phyloP scores from a whole-genome alignment of 2,888 invertebrate species.

The Hirtodrosophila confusa region DNA sequence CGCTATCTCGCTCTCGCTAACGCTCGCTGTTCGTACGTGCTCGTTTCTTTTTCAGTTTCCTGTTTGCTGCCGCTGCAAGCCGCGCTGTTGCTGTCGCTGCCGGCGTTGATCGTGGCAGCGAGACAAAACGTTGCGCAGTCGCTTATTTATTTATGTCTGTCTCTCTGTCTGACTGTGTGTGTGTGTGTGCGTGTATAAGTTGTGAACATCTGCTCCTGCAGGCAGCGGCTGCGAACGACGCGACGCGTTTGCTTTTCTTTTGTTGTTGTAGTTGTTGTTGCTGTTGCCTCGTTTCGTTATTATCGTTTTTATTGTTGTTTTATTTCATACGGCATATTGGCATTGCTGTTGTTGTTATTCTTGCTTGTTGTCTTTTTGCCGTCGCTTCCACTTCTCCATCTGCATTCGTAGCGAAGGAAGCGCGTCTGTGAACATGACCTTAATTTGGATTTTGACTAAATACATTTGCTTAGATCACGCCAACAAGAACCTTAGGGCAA shows the following conservation, averaged over 20 bases:
- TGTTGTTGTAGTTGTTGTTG: constrained; percentile 45
- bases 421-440: constrained; percentile 55
- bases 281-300: constrained; percentile 68
- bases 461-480: constrained; percentile 6
- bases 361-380: constrained; percentile 27
- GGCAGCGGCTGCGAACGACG: constrained; percentile 62
- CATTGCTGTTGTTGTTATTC: constrained; percentile 32
- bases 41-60: constrained; percentile 68
- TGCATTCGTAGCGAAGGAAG: constrained; percentile 38
- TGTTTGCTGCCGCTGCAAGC: constrained; percentile 63
- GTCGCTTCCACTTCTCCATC: constrained; percentile 18
- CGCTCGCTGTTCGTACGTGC: constrained; percentile 18
- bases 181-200: constrained; percentile 47
- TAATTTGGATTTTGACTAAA: constrained; percentile 44
- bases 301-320: constrained; percentile 78
- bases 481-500: neutral
- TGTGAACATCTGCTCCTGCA: constrained; percentile 84
- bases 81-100: constrained; percentile 53
- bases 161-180: constrained; percentile 33
- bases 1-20: constrained; percentile 29
- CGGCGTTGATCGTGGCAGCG: constrained; percentile 66
- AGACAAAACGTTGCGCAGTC: constrained; percentile 66
- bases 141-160: constrained; percentile 80
- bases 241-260: constrained; percentile 57
- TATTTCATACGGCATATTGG: constrained; percentile 69